These are phyloP conservation scores for Xiphydria camelus DNA, from an alignment of 2,888 invertebrate genomes.

Conservation along the genomic window DNA sequence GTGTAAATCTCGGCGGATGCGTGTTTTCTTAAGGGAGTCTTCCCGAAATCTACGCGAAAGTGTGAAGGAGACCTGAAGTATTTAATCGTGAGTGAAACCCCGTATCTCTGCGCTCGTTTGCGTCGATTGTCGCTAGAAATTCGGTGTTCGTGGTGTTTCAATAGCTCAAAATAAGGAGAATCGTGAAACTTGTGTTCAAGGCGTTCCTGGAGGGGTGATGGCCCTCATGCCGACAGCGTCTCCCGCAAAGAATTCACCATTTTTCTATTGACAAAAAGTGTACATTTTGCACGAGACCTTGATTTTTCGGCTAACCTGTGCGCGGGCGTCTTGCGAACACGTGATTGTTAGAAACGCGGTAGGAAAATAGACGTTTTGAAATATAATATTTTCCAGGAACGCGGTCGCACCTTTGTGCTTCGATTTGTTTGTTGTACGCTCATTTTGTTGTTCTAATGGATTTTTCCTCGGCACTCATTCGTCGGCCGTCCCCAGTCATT, in stretches of 20 bases:
- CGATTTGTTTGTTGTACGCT: conserved; percentile 38
- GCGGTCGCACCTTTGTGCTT: conserved; percentile 24
- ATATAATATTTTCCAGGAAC: conserved; percentile 18
- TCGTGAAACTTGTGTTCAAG: conserved; percentile 44
- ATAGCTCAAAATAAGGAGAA: conserved; percentile 33
- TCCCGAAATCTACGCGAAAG: conserved; percentile 48
- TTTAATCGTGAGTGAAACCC: conserved; percentile 38
- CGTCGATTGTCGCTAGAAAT: neutral
- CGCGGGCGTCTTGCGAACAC: conserved; percentile 36
- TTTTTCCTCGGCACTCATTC: conserved; percentile 19
- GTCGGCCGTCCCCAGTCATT: neutral
- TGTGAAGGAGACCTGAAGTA: conserved; percentile 26
- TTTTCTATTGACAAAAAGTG: conserved; percentile 30
- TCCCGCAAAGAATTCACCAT: conserved; percentile 43
- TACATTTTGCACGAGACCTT: conserved; percentile 17
- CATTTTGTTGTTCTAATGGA: conserved; percentile 24
- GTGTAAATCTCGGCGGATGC: conserved; percentile 56
- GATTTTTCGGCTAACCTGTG: conserved; percentile 43
- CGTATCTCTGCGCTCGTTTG: neutral
- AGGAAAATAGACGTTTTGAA: conserved; percentile 20
- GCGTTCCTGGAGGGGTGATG: conserved; percentile 52
- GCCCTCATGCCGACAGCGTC: conserved; percentile 49
- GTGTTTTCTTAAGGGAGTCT: conserved; percentile 55
- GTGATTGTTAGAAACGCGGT: conserved; percentile 43
- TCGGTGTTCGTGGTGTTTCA: conserved; percentile 10